phyloP scores from a whole-genome alignment of 2,797 vertebrate species.

The Leucoraja ocellata region DNA sequence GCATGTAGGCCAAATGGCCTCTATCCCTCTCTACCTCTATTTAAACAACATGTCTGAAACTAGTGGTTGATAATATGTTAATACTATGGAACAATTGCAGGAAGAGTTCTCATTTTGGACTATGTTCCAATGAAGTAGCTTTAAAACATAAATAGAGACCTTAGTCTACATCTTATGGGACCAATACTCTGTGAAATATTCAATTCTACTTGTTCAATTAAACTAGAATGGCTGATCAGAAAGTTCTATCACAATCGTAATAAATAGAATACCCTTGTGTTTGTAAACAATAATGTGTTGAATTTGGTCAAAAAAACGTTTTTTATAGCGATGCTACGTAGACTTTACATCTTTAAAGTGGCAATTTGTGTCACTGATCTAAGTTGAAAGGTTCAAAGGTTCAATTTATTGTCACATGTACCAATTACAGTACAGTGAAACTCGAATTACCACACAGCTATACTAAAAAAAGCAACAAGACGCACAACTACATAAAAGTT shows the following conservation, averaged over 20 bases:
- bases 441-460: too few relatives aligned
- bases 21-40: not conserved
- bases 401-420: too few relatives aligned
- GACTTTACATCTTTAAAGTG: too few relatives aligned
- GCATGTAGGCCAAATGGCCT: too few relatives aligned
- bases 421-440: too few relatives aligned
- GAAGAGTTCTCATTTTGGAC: not conserved
- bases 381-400: too few relatives aligned
- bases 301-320: not conserved
- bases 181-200: not conserved
- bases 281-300: not conserved
- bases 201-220: not conserved
- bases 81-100: not conserved
- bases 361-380: too few relatives aligned
- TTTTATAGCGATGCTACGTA: not conserved
- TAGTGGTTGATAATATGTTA: not conserved
- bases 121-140: not conserved
- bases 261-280: not conserved
- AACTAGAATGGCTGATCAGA: not conserved
- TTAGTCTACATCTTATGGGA: not conserved
- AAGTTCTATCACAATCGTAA: not conserved
- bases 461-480: too few relatives aligned
- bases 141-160: not conserved
- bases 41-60: not conserved
- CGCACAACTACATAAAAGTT: too few relatives aligned